Evolutionary conservation across 2,888 invertebrate species (phyloP), one percentile per base, ranked within the genome.

Genomic region (Opisthograptis luteolata): DNA sequence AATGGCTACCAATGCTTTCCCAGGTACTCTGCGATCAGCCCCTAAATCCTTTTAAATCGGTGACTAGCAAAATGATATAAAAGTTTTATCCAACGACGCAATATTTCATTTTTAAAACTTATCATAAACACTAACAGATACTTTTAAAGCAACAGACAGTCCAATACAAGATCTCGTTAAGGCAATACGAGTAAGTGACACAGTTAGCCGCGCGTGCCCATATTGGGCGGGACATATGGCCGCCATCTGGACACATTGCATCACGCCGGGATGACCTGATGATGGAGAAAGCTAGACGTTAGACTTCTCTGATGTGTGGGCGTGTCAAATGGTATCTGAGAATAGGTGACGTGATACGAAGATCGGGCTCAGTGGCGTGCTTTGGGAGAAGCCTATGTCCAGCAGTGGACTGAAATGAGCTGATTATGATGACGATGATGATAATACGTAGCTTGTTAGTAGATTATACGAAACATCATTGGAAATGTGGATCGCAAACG

Each of bases 221-320:
- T 68, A 66, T 48, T 39, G 61, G 63, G 65, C 37, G 22, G 30
- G 48, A 43, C 47, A 54, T 42, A 55, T 54, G 54, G 60, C 51
- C 32, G 50, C 55, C 73, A 70, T 65, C 63, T 68, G 70, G 62
- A 53, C 40, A 15, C 42, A 22, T 43, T 44, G 43, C 50, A 43
- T 40, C 57, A 57, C 30, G 42, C 31, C 31, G 27, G 32, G 43
- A 45, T 41, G 40, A 28, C 20, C 39, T 40, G 30, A 20, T 17
- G 14, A 13, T 35, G 10, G 17, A 24, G 46, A 37, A 32, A 27
- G 37, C 9, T 27, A 7, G 25, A 1, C 13, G 34, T 31, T 15
- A 15, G 8, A 1, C 9, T 34, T 2, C 9, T 9, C 10, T 25
- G 17, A 9, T 9, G 3, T 17, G 7, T 25, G 5, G 1, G 9